Evolutionary conservation across 2,888 invertebrate species (phyloP), one percentile per base, ranked within the genome.

Genomic region (Eilema sororculum): DNA sequence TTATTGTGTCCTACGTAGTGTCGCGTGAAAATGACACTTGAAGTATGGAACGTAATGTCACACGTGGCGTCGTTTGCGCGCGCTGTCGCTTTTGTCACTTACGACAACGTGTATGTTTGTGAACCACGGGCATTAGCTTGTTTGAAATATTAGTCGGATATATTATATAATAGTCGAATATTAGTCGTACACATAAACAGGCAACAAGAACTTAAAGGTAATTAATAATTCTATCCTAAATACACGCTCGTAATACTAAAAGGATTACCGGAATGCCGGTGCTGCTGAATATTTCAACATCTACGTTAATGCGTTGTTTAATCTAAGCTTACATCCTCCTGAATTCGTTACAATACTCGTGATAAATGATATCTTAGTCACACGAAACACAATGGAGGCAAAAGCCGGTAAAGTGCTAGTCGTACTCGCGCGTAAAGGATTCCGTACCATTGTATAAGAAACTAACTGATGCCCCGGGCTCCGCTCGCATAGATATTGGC

Each of bases 311-410:
- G 16, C 24, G 41, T 25, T 24, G 37, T 62, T 37, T 62, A 62
- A 62, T 62, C 13, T 41, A 20, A 62, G 1, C 41, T 9, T 16
- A 1, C 24, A 62, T 16, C 25, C 20, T 60, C 30, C 60, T 41
- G 41, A 24, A 41, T 16, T 41, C 37, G 24, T 46, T 46, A 60
- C 67, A 61, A 67, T 46, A 60, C 52, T 25, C 24, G 20, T 68
- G 33, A 62, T 68, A 56, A 68, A 68, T 62, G 56, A 33, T 37
- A 24, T 33, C 61, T 60, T 52, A 67, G 66, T 67, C 60, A 67
- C 37, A n/a, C 33, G 57, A 66, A 46, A 41, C 28, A 67, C 59
- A 67, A 67, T 67, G 28, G 59, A 46, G 56, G 62, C 52, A 22
- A 56, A 52, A 68, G 52, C n/a, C 52, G 52, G 52, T 52, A n/a